Evolutionary conservation across 2,797 vertebrate species (phyloP), one percentile per base, ranked within the genome.

Genomic region (Paratrypauchen microcephalus): DNA sequence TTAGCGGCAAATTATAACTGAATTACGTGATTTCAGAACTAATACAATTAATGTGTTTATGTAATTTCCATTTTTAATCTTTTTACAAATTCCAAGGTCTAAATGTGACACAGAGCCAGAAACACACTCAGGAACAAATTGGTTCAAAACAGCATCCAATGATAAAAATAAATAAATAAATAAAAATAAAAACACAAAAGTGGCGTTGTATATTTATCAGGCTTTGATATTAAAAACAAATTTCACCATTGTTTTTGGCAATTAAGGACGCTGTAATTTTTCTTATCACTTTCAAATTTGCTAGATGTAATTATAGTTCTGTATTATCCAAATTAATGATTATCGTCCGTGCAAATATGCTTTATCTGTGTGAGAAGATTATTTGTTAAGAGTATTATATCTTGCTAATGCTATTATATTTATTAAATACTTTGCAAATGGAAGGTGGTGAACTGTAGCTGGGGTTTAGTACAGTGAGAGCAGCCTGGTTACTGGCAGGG

Each of bases 401-500:
- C 5, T 24, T 5, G 11, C 26, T 81, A 70, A 62, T 72, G 41
- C 58, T 75, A 80, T 80, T 15, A 73, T 61, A 80, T 56, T 55
- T 74, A 71, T 83, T 69, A 77, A 75, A 64, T 81, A 45, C 54
- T 68, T 62, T 59, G 62, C 68, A 69, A 72, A 77, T 81, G 54
- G 76, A 79, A 72, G 70, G 71, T 71, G 50, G 65, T 70, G 73
- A 72, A 50, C 70, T 67, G 65, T 41, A 36, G 32, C 32, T 36
- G 36, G 48, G 73, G 65, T 83, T 81, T 73, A 79, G 52, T 26
- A 68, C 68, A 75, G 76, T 55, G 63, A 70, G 68, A 41, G 67
- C 39, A 48, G 61, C 39, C 62, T 68, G 81, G 64, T 55, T 58
- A 54, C 70, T 55, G 12, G 41, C 0, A 4, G 41, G 83, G 85